phyloP scores from a whole-genome alignment of 1,140 invertebrate species.

The Euwallacea fornicatus region DNA sequence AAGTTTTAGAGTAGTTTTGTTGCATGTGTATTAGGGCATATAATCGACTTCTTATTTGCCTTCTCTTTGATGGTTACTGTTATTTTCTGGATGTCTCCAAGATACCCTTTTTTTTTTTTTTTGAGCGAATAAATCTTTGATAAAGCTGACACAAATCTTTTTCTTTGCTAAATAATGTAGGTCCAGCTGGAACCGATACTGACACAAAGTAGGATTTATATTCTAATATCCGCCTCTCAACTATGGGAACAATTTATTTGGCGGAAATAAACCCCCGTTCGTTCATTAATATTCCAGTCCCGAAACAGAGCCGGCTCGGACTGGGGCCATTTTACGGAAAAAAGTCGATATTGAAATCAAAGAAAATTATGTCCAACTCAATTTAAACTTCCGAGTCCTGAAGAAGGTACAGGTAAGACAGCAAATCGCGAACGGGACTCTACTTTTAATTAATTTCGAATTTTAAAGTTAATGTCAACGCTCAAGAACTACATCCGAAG shows the following conservation, averaged over 20 bases:
- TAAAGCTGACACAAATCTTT: slow-evolving; percentile 31
- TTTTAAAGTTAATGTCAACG: neutral
- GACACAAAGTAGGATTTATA: slow-evolving; percentile 39
- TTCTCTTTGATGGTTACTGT: too few relatives aligned
- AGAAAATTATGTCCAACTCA: slow-evolving; percentile 6
- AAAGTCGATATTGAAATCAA: neutral
- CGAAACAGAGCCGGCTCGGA: neutral
- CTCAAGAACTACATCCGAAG: slow-evolving; percentile 4
- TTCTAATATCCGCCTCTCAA: slow-evolving; percentile 35
- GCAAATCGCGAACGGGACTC: neutral
- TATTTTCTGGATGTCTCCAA: neutral
- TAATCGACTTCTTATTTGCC: too few relatives aligned
- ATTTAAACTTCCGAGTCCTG: slow-evolving; percentile 5
- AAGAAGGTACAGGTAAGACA: neutral
- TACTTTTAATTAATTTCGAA: slow-evolving; percentile 14
- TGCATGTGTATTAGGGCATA: too few relatives aligned
- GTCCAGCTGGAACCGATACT: slow-evolving; percentile 26
- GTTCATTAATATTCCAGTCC: slow-evolving; percentile 4
- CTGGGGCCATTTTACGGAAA: neutral
- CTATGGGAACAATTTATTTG: slow-evolving; percentile 33
- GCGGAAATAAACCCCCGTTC: slow-evolving; percentile 10
- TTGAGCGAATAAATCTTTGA: slow-evolving; percentile 19
- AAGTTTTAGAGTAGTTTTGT: too few relatives aligned
- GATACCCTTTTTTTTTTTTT: slow-evolving; percentile 10
- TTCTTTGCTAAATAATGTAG: slow-evolving; percentile 31